Evolutionary conservation across 2,113 vertebrate genomes (phyloP), one percentile per base, ranked within the genome.

Genomic region (Mastomys natalensis): DNA sequence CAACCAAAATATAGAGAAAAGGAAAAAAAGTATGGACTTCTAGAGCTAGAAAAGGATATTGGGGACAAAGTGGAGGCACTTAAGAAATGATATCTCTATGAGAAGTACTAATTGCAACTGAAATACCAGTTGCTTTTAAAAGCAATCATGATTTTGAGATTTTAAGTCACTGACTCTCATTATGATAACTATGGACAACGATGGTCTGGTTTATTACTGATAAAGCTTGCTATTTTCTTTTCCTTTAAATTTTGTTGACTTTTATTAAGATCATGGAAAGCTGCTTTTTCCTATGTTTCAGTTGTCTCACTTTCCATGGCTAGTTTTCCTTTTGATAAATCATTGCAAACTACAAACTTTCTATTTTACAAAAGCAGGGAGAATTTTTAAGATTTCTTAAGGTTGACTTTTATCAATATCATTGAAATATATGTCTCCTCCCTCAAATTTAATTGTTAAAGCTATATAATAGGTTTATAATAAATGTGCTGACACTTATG

Each of bases 401-500:
- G 21, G 16, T 22, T 51, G 43, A 43, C 24, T 68, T 62, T 90
- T 64, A 43, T 62, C 29, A 73, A 73, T 53, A 55, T 90, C 26
- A 91, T 26, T 93, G 40, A 94, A 58, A 51, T 86, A 22, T 87
- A 70, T 5, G 58, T 95, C 24, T 60, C 17, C 34, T 94, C 66
- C 19, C 15, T 93, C 60, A 82, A 91, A 26, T 2, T 84, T 89
- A 88, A 85, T 62, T 77, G 24, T 15, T 96, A 90, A 81, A 90
- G 89, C 17, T 95, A 66, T 19, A 85, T 80, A 92, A 80, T 70
- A 87, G 37, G 4, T 29, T 73, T 31, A 58, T 73, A 89, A 73
- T 58, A 85, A 90, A 13, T 96, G 12, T 96, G 34, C 62, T 94
- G 81, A 86, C 40, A 94, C 55, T 73, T 87, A 70, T 45, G 51